Evolutionary conservation across 2,888 invertebrate genomes (phyloP).

Genomic region (Spodoptera littoralis): DNA sequence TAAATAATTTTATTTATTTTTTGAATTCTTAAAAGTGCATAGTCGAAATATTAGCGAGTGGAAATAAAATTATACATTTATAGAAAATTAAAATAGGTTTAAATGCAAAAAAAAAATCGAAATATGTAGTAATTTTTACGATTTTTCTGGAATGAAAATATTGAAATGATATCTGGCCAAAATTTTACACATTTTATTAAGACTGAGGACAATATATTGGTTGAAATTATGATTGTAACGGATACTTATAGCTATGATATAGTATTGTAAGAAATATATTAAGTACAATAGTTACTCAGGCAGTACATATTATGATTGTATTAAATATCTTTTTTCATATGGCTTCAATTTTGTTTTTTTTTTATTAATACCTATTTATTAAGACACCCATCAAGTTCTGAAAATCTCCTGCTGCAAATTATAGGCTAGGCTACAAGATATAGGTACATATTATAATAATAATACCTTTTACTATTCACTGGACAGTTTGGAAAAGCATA

Average conservation of each 20-base stretch:
- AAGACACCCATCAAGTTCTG: too few species aligned
- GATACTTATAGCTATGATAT: constrained; percentile 61
- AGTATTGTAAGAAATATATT: constrained; percentile 68
- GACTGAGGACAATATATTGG: constrained; percentile 71
- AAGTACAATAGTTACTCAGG: constrained; percentile 85
- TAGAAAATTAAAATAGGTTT: too few species aligned
- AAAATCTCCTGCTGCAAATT: too few species aligned
- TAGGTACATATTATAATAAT: too few species aligned
- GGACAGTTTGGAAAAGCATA: too few species aligned
- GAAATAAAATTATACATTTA: too few species aligned
- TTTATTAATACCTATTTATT: constrained; percentile 1
- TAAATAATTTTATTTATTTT: constrained; percentile 67
- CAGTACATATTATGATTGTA: constrained; percentile 76
- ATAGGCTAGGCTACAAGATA: too few species aligned
- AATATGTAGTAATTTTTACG: too few species aligned
- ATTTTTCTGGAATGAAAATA: constrained; percentile 6
- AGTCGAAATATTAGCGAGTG: constrained; percentile 17
- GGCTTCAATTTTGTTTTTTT: constrained; percentile 72
- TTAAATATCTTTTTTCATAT: constrained; percentile 81
- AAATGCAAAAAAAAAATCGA: too few species aligned
- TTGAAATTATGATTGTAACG: constrained; percentile 66
- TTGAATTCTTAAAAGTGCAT: constrained; percentile 50
- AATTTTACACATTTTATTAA: constrained; percentile 62
- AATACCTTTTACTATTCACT: too few species aligned
- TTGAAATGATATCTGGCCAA: constrained; percentile 50